Evolutionary conservation across 2,888 invertebrate species (phyloP).

Genomic region (Colostygia pectinataria): DNA sequence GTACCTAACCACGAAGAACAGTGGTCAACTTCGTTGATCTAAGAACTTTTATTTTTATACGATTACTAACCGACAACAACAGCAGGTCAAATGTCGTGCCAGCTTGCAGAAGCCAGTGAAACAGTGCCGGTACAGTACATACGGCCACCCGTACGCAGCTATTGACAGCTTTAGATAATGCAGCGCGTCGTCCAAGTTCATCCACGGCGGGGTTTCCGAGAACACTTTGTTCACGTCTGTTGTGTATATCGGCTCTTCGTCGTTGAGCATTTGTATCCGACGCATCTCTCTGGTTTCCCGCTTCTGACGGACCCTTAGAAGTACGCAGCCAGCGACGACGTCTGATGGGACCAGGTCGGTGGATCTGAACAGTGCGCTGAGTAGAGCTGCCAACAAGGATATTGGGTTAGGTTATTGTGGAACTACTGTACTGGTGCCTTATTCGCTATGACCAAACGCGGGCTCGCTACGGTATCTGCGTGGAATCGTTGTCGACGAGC

Average conservation of each 20-base stretch:
- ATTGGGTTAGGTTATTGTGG: too few species aligned
- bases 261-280: slow-evolving; percentile 84
- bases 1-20: too few species aligned
- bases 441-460: too few species aligned
- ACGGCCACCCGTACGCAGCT: slow-evolving; percentile 95
- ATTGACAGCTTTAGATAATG: slow-evolving; percentile 92
- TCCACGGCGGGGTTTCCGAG: slow-evolving; percentile 88
- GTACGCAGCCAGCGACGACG: slow-evolving; percentile 92
- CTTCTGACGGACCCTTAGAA: slow-evolving; percentile 90
- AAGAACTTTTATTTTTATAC: too few species aligned
- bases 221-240: slow-evolving; percentile 85
- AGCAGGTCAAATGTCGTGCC: slow-evolving; percentile 86
- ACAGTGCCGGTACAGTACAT: slow-evolving; percentile 90
- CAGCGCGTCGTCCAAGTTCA: slow-evolving; percentile 88
- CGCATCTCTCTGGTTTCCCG: slow-evolving; percentile 88
- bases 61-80: slow-evolving; percentile 87
- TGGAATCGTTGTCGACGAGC: too few species aligned
- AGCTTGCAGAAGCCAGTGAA: slow-evolving; percentile 89
- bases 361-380: slow-evolving; percentile 91
- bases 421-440: too few species aligned
- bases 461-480: too few species aligned
- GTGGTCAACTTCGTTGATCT: too few species aligned
- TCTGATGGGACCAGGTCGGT: slow-evolving; percentile 95
- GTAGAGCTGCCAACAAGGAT: slow-evolving; percentile 80
- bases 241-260: slow-evolving; percentile 86